Conservation (phyloP, 1,140 invertebrate genomes). For the Drosophila tsacasi region DNA sequence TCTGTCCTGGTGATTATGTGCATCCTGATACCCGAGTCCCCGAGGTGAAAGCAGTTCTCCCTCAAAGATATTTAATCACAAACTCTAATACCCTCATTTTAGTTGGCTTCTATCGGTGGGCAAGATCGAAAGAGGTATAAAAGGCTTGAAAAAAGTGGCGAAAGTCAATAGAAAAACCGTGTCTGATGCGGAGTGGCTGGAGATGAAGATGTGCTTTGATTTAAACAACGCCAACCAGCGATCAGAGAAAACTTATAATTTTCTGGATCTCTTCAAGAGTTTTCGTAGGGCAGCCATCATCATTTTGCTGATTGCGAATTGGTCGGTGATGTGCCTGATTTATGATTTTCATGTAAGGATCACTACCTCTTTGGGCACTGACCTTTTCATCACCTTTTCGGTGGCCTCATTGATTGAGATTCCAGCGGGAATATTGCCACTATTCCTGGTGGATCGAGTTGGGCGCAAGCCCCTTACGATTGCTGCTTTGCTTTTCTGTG, state of each 20-base stretch:
- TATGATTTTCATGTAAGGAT: conserved; percentile 95
- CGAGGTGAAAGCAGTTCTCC: conserved; percentile 85
- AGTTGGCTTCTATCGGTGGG: conserved; percentile 94
- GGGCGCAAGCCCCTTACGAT: conserved; percentile 93
- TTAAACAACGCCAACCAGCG: conserved; percentile 87
- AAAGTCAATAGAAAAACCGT: conserved; percentile 91
- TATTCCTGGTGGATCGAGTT: conserved; percentile 91
- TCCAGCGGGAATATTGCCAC: conserved; percentile 92
- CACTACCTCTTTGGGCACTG: conserved; percentile 90
- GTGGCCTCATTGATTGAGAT: conserved; percentile 89
- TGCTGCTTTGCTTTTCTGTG: conserved; percentile 91
- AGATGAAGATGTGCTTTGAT: conserved; percentile 87
- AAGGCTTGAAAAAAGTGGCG: conserved; percentile 92
- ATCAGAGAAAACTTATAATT: conserved; percentile 88
- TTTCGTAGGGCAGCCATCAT: conserved; percentile 89
- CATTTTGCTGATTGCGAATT: conserved; percentile 91
- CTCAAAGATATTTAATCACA: not conserved
- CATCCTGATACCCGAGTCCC: conserved; percentile 92
- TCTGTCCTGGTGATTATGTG: conserved; percentile 88
- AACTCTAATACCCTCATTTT: conserved; percentile 1
- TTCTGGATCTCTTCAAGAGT: conserved; percentile 91
- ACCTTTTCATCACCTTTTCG: conserved; percentile 93
- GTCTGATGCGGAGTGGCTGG: conserved; percentile 89
- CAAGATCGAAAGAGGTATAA: conserved; percentile 90
- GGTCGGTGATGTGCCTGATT: conserved; percentile 93